phyloP scores from a whole-genome alignment of 2,113 vertebrate species.

The Limanda limanda region DNA sequence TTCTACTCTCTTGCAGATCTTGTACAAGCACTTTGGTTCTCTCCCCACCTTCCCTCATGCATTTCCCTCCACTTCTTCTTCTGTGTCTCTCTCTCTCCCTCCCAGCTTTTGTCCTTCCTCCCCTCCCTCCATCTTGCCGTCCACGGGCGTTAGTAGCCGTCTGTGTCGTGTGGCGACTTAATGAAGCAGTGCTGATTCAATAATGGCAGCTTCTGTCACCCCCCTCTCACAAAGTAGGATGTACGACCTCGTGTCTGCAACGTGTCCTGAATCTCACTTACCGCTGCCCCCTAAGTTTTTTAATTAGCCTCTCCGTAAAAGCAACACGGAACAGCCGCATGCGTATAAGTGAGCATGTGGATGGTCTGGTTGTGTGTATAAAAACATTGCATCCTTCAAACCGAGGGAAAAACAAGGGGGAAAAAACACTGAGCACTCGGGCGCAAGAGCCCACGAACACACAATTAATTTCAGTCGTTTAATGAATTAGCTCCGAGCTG shows the following conservation, averaged over 20 bases:
- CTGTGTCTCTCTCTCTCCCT: not conserved
- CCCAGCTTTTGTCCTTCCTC: not conserved
- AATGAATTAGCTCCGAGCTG: constrained; percentile 35
- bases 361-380: not conserved
- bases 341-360: not conserved
- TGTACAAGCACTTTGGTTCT: too few species aligned
- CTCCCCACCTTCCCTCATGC: not conserved
- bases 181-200: constrained; percentile 72
- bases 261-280: constrained; percentile 51
- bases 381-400: not conserved
- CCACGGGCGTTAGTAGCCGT: constrained; percentile 43
- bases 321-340: constrained; percentile 9
- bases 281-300: constrained; percentile 42
- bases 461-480: constrained; percentile 30
- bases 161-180: constrained; percentile 60
- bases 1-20: not conserved
- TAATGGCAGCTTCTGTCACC: constrained; percentile 66
- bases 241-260: constrained; percentile 30
- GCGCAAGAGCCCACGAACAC: constrained; percentile 28
- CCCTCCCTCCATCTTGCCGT: constrained; percentile 33
- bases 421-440: constrained; percentile 11
- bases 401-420: not conserved
- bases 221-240: constrained; percentile 59
- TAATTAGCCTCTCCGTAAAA: constrained; percentile 24
- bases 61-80: not conserved